phyloP scores from a whole-genome alignment of 2,888 invertebrate species.

The Drosophila robusta region DNA sequence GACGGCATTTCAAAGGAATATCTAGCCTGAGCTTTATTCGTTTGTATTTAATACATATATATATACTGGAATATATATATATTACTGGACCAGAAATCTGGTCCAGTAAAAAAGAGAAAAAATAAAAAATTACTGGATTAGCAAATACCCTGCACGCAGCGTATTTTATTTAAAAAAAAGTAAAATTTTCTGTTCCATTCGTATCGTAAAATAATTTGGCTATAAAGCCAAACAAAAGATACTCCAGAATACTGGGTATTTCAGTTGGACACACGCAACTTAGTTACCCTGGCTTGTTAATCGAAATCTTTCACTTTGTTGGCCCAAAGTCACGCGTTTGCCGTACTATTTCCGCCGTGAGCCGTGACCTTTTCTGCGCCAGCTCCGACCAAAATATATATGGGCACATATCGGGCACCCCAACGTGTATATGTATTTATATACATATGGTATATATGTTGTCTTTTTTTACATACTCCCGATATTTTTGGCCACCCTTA shows the following conservation, averaged over 20 bases:
- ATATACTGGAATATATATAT: too few species aligned
- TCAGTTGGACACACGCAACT: background rate
- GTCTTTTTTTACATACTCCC: slow-evolving; percentile 2
- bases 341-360: slow-evolving; percentile 33
- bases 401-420: slow-evolving; percentile 1
- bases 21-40: too few species aligned
- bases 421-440: slow-evolving; percentile 1
- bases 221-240: too few species aligned
- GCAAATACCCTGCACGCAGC: too few species aligned
- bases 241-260: background rate
- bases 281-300: background rate
- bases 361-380: slow-evolving; percentile 51
- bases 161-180: too few species aligned
- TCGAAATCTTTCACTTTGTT: slow-evolving; percentile 4
- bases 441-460: background rate
- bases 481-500: slow-evolving; percentile 62
- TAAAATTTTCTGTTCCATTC: too few species aligned
- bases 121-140: too few species aligned
- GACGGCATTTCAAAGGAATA: too few species aligned
- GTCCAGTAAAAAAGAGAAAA: too few species aligned
- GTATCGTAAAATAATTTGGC: too few species aligned
- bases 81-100: too few species aligned
- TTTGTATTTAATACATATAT: too few species aligned
- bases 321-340: slow-evolving; percentile 26
- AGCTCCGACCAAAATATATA: slow-evolving; percentile 6